phyloP scores from a whole-genome alignment of 2,797 vertebrate genomes.

The Petrocephalus sullivani region DNA sequence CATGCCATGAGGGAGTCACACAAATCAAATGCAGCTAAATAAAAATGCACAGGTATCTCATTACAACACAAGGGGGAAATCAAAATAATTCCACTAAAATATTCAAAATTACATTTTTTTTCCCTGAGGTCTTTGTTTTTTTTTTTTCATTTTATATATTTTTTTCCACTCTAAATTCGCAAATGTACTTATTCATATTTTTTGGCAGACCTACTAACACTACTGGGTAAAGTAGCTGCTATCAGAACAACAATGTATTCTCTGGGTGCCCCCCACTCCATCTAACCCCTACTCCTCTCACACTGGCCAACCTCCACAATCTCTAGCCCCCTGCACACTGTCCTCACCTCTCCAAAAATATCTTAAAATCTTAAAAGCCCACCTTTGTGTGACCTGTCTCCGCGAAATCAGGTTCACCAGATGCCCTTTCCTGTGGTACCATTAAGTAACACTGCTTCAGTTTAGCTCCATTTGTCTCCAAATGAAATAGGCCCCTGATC shows the following conservation, averaged over 20 bases:
- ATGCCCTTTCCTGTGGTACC: no score
- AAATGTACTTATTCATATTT: background rate
- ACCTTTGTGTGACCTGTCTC: no score
- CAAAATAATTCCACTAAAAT: background rate
- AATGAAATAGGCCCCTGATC: background rate
- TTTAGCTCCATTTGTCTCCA: background rate
- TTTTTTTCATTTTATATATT: background rate
- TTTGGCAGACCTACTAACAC: background rate
- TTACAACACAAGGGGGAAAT: background rate
- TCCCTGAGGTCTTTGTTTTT: no score
- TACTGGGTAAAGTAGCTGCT: background rate
- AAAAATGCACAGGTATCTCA: background rate
- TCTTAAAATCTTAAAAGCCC: no score
- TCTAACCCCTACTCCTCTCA: no score
- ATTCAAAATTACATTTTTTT: background rate
- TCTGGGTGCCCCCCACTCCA: background rate
- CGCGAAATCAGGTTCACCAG: no score
- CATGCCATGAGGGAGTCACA: constrained; percentile 23
- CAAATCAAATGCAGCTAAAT: background rate
- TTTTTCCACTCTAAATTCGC: background rate
- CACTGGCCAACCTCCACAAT: no score
- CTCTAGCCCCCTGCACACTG: no score
- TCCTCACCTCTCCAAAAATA: no score
- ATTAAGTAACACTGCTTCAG: background rate
- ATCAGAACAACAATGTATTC: background rate